Conservation (phyloP, 35 echinoderm and acorn worm genomes). For the Diadema setosum region DNA sequence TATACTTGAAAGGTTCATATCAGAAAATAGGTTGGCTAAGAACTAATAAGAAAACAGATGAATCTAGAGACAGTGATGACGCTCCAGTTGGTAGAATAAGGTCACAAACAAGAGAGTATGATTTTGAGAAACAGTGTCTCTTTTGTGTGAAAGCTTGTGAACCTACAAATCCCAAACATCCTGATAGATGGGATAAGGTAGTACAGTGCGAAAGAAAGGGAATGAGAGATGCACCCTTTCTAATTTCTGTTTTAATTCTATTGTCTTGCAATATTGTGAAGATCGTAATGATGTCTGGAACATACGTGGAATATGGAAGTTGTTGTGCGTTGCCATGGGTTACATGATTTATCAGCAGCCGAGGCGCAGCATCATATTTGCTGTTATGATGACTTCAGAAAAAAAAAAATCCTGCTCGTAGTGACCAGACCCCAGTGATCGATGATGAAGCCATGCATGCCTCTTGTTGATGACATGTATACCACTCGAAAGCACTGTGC, state of each 20-base stretch:
- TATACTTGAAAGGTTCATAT: neutral
- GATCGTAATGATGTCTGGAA: constrained; percentile 6
- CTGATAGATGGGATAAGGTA: neutral
- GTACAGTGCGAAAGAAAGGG: neutral
- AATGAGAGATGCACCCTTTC: neutral
- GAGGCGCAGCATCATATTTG: neutral
- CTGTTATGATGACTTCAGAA: neutral
- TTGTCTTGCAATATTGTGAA: neutral
- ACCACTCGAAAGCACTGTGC: neutral
- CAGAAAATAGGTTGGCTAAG: neutral
- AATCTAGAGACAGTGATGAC: neutral
- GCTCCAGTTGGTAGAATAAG: neutral
- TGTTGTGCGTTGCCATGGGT: neutral
- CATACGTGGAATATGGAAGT: constrained; percentile 3
- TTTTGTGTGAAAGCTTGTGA: neutral
- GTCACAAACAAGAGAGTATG: neutral
- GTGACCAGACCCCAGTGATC: neutral
- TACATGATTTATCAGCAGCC: constrained; percentile 9
- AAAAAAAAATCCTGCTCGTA: neutral
- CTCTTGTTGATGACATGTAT: neutral
- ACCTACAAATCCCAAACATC: neutral
- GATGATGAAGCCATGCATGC: neutral
- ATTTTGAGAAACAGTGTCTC: neutral
- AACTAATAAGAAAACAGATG: neutral
- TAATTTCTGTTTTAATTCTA: too few species aligned